These are phyloP conservation scores for Eledone cirrhosa DNA, from an alignment of 2,888 invertebrate species.

Conservation along the genomic window DNA sequence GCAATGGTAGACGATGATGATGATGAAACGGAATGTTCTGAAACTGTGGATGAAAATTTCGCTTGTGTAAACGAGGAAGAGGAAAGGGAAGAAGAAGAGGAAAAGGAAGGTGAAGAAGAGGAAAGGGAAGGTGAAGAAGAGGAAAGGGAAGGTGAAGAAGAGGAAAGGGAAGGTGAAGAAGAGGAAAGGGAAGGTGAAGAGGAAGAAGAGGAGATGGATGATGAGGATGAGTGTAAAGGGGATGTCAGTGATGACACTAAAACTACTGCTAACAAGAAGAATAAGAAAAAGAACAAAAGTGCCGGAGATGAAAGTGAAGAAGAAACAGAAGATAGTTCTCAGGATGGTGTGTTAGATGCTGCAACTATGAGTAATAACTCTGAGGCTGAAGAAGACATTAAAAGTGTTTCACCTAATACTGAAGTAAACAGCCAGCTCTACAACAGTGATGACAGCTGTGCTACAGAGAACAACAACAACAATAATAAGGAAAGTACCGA, in stretches of 20 bases:
- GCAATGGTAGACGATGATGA: slow-evolving; percentile 26
- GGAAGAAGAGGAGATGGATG: not conserved
- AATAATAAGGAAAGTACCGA: no score
- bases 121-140: slow-evolving; percentile 35
- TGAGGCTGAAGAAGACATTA: no score
- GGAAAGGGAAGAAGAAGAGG: slow-evolving; percentile 33
- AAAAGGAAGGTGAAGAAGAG: slow-evolving; percentile 38
- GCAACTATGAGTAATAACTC: not conserved
- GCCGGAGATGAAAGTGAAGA: slow-evolving; percentile 35
- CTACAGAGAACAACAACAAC: no score
- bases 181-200: not conserved
- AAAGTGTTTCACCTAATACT: no score
- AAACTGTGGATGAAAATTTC: slow-evolving; percentile 36
- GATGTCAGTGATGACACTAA: not conserved
- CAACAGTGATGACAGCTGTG: no score
- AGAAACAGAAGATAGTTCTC: slow-evolving; percentile 32
- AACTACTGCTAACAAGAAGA: slow-evolving; percentile 35
- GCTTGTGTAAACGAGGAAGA: slow-evolving; percentile 35
- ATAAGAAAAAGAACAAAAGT: slow-evolving; percentile 33
- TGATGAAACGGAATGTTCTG: slow-evolving; percentile 32
- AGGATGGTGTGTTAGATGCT: slow-evolving; percentile 41
- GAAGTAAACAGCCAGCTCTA: no score
- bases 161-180: not conserved
- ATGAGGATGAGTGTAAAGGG: not conserved
- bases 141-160: slow-evolving; percentile 30